These are phyloP conservation scores for Bombyx huttoni DNA, from an alignment of 2,888 invertebrate species.

Conservation along the genomic window DNA sequence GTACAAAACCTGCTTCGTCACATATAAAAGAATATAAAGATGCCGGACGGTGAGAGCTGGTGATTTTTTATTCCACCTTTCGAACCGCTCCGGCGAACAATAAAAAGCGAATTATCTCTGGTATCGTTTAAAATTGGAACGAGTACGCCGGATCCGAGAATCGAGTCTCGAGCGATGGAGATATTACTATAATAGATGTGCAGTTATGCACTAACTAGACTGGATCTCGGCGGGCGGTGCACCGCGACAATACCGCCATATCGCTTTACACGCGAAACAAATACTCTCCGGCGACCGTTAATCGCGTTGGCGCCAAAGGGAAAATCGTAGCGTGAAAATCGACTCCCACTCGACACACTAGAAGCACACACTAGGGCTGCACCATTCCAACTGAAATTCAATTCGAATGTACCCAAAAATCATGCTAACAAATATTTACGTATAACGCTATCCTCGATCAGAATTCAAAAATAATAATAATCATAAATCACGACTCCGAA, in stretches of 20 bases:
- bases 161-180: slow-evolving; percentile 43
- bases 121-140: slow-evolving; percentile 54
- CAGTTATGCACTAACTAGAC: slow-evolving; percentile 37
- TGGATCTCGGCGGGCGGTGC: slow-evolving; percentile 47
- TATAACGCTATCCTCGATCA: neutral
- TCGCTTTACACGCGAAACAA: slow-evolving; percentile 64
- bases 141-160: slow-evolving; percentile 43
- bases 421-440: too few species aligned
- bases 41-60: slow-evolving; percentile 19
- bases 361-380: slow-evolving; percentile 10
- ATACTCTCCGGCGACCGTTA: slow-evolving; percentile 53
- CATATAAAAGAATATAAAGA: slow-evolving; percentile 5
- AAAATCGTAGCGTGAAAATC: slow-evolving; percentile 53
- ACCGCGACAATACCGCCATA: slow-evolving; percentile 56
- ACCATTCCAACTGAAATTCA: neutral
- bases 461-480: neutral
- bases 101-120: slow-evolving; percentile 52
- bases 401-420: neutral
- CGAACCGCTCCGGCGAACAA: slow-evolving; percentile 24
- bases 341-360: slow-evolving; percentile 19
- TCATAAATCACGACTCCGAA: neutral
- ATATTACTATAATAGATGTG: slow-evolving; percentile 52
- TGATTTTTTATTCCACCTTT: slow-evolving; percentile 16
- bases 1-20: neutral
- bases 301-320: slow-evolving; percentile 57